phyloP scores from a whole-genome alignment of 2,888 invertebrate genomes.

The Agrilus cyanescens region DNA sequence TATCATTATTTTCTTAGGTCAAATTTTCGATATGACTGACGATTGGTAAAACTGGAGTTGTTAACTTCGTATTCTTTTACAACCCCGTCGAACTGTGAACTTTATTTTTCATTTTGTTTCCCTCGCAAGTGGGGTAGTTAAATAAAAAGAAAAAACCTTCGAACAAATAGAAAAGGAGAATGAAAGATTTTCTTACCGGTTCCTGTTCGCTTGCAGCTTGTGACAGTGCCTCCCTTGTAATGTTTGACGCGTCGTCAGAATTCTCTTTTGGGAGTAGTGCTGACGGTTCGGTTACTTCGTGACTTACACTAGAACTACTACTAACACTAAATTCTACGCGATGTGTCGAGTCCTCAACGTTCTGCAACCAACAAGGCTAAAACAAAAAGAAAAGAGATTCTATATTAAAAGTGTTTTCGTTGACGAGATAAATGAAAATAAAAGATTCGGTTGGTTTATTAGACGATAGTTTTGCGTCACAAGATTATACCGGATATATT shows the following conservation, averaged over 20 bases:
- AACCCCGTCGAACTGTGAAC: no score
- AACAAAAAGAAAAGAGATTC: constrained; percentile 6
- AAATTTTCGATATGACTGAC: no score
- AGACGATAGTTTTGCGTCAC: no score
- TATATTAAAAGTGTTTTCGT: no score
- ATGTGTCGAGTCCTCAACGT: constrained; percentile 26
- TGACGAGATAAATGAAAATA: no score
- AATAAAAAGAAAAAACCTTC: background rate
- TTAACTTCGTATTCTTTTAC: no score
- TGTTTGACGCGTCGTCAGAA: constrained; percentile 19
- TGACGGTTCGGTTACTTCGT: constrained; percentile 33
- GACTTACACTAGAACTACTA: constrained; percentile 36
- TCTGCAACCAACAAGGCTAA: constrained; percentile 16
- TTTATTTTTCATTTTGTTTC: no score
- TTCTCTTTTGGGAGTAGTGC: constrained; percentile 11
- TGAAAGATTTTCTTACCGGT: constrained; percentile 45
- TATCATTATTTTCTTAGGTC: no score
- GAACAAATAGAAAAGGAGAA: background rate
- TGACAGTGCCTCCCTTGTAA: constrained; percentile 57
- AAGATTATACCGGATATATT: no score
- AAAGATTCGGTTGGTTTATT: no score
- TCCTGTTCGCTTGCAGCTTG: constrained; percentile 68
- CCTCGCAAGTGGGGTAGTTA: background rate
- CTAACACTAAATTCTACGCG: constrained; percentile 31
- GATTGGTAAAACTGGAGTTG: no score